Evolutionary conservation across 2,888 invertebrate species (phyloP).

Genomic region (Acanthosepion esculentum): DNA sequence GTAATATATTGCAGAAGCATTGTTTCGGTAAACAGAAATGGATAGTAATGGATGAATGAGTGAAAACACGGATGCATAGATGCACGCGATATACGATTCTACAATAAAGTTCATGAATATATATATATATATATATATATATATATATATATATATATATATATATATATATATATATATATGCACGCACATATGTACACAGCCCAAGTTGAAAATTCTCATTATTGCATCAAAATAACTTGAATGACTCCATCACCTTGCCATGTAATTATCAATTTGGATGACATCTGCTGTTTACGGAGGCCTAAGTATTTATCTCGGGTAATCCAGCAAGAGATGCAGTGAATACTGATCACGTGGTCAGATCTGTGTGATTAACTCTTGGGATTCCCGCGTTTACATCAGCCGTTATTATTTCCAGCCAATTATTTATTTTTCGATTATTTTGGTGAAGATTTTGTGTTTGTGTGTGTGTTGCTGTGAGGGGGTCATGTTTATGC

Average conservation of each 20-base stretch:
- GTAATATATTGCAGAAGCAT: too few relatives aligned
- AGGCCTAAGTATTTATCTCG: neutral
- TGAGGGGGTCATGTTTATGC: neutral
- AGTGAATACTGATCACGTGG: neutral
- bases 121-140: constrained; percentile 37
- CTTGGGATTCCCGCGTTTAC: neutral
- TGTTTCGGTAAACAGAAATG: too few relatives aligned
- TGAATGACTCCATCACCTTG: neutral
- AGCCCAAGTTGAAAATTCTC: neutral
- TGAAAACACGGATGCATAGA: too few relatives aligned
- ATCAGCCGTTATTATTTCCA: constrained; percentile 6
- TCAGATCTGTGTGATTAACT: neutral
- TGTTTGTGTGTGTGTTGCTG: neutral
- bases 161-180: neutral
- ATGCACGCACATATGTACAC: neutral
- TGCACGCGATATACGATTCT: too few relatives aligned
- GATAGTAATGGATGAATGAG: too few relatives aligned
- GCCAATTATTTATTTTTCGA: neutral
- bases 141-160: neutral
- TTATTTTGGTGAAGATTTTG: neutral
- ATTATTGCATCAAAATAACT: neutral
- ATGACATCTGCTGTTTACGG: neutral
- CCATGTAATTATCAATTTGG: neutral
- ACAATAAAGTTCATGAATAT: neutral
- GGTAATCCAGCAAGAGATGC: neutral